These are phyloP conservation scores for Enteromius trimaculatus DNA, from an alignment of 2,797 vertebrate species.

Conservation along the genomic window DNA sequence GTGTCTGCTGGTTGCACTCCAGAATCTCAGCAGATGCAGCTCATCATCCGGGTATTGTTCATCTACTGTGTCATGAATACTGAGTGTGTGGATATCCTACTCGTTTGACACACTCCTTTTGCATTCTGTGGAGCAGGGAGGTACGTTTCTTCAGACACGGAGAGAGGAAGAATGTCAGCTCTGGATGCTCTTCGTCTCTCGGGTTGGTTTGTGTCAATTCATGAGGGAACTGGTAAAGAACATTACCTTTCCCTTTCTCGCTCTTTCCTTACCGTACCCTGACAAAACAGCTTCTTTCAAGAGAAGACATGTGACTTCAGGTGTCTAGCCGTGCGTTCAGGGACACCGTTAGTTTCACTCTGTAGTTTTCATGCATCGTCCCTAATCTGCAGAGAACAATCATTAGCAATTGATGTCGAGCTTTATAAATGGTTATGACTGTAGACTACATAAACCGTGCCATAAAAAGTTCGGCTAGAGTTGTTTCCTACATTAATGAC, in stretches of 20 bases:
- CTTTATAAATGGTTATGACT: slow-evolving; percentile 63
- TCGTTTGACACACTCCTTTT: slow-evolving; percentile 14
- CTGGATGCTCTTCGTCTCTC: slow-evolving; percentile 14
- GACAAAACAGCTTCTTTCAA: slow-evolving; percentile 32
- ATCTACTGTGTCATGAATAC: slow-evolving; percentile 22
- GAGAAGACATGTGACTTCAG: slow-evolving; percentile 48
- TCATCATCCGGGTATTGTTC: slow-evolving; percentile 33
- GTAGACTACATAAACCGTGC: slow-evolving; percentile 54
- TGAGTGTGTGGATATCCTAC: slow-evolving; percentile 8
- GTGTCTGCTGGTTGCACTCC: slow-evolving; percentile 11
- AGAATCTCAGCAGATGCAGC: slow-evolving; percentile 31
- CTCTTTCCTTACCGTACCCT: slow-evolving; percentile 23
- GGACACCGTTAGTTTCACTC: slow-evolving; percentile 59
- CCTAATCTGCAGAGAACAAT: slow-evolving; percentile 59
- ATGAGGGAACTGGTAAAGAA: slow-evolving; percentile 37
- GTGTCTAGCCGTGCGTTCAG: slow-evolving; percentile 54
- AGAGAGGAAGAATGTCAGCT: slow-evolving; percentile 37
- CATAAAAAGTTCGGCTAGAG: slow-evolving; percentile 56
- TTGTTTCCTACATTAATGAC: slow-evolving; percentile 57
- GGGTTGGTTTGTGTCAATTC: slow-evolving; percentile 48
- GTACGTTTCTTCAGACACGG: background rate
- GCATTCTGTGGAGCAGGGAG: slow-evolving; percentile 19
- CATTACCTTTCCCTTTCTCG: slow-evolving; percentile 3
- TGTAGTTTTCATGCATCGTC: slow-evolving; percentile 51
- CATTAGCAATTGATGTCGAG: slow-evolving; percentile 61